Evolutionary conservation across 2,888 invertebrate genomes (phyloP).

Genomic region (Athalia circularis): DNA sequence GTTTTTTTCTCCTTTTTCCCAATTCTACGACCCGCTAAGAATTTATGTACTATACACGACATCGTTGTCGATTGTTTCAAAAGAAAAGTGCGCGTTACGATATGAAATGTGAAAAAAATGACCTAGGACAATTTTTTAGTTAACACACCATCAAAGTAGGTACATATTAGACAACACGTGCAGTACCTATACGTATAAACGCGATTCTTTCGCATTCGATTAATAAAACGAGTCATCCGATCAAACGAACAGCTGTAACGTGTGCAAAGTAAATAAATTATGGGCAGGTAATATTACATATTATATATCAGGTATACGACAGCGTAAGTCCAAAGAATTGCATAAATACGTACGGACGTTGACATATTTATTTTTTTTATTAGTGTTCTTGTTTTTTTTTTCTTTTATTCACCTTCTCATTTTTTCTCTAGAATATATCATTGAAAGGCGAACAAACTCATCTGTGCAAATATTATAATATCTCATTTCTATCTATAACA

Average conservation of each 20-base stretch:
- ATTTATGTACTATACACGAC: too few relatives aligned
- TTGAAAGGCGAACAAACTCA: neutral
- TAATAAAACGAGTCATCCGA: neutral
- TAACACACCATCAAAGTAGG: neutral
- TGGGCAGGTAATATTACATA: neutral
- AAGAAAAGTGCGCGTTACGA: neutral
- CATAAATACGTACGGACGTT: neutral
- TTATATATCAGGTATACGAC: too few relatives aligned
- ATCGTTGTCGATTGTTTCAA: neutral
- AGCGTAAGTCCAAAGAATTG: neutral
- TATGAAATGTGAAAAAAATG: neutral
- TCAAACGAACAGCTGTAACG: neutral
- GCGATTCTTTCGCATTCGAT: too few relatives aligned
- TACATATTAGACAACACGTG: neutral
- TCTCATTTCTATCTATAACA: neutral
- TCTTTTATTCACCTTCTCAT: neutral
- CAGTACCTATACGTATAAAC: neutral
- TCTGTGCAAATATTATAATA: conserved; percentile 17
- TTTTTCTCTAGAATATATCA: neutral
- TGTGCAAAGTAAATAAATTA: neutral
- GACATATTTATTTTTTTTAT: conserved; percentile 2
- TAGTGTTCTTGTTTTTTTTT: neutral
- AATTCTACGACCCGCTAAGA: too few relatives aligned
- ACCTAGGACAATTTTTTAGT: conserved; percentile 5
- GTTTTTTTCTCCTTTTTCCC: too few relatives aligned